Evolutionary conservation across 2,888 invertebrate genomes (phyloP).

Genomic region (Pyrrhia umbra): DNA sequence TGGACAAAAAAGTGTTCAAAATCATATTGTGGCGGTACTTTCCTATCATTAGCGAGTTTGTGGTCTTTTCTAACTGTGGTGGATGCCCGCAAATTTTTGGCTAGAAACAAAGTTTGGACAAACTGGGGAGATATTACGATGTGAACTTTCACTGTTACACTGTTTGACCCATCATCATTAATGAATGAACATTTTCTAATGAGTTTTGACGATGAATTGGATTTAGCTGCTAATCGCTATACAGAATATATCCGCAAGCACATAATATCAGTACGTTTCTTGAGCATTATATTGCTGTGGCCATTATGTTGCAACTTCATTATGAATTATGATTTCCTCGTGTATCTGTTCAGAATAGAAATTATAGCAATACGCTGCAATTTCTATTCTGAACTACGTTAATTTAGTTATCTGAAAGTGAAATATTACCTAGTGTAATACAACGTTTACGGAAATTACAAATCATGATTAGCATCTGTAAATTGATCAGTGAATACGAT

Average conservation of each 20-base stretch:
- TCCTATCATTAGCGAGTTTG: slow-evolving; percentile 84
- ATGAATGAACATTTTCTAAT: slow-evolving; percentile 78
- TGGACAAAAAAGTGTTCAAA: slow-evolving; percentile 72
- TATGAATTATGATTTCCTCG: slow-evolving; percentile 32
- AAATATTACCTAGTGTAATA: slow-evolving; percentile 19
- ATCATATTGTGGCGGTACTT: slow-evolving; percentile 76
- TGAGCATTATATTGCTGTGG: slow-evolving; percentile 26
- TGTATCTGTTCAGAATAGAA: slow-evolving; percentile 37
- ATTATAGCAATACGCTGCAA: too few species aligned
- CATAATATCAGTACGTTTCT: slow-evolving; percentile 47
- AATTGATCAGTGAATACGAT: slow-evolving; percentile 27
- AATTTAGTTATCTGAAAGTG: slow-evolving; percentile 36
- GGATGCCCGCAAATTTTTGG: slow-evolving; percentile 74
- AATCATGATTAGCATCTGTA: slow-evolving; percentile 23
- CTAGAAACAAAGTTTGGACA: slow-evolving; percentile 77
- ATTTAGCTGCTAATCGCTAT: slow-evolving; percentile 71
- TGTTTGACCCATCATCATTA: slow-evolving; percentile 76
- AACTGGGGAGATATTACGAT: slow-evolving; percentile 73
- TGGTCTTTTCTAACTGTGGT: slow-evolving; percentile 75
- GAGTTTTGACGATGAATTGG: slow-evolving; percentile 69
- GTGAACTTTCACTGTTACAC: slow-evolving; percentile 83
- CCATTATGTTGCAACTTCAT: slow-evolving; percentile 43
- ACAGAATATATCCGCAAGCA: slow-evolving; percentile 35
- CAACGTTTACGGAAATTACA: slow-evolving; percentile 13
- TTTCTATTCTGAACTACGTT: slow-evolving; percentile 18